Evolutionary conservation across 2,113 vertebrate species (phyloP).

Genomic region (Prunella fulvescens): DNA sequence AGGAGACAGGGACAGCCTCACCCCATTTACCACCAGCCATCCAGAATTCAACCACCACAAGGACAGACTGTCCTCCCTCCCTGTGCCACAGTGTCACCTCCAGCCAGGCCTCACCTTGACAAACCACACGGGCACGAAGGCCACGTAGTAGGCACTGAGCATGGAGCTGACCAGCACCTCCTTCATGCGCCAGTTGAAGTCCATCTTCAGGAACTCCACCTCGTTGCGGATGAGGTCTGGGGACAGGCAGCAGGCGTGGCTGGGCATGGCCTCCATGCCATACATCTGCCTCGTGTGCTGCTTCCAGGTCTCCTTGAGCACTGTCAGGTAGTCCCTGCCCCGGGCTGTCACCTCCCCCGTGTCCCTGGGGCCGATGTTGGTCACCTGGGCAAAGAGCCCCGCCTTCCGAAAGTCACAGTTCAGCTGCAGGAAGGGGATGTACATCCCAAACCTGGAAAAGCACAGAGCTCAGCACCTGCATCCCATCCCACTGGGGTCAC

Average conservation of each 20-base stretch:
- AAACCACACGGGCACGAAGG: slow-evolving; percentile 97
- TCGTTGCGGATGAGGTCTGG: slow-evolving; percentile 95
- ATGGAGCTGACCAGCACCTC: slow-evolving; percentile 98
- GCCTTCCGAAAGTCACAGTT: slow-evolving; percentile 86
- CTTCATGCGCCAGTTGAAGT: slow-evolving; percentile 99
- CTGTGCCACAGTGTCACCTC: accelerated
- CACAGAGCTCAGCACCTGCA: background rate
- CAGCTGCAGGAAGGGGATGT: slow-evolving; percentile 93
- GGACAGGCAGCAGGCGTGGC: slow-evolving; percentile 96
- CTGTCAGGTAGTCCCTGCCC: slow-evolving; percentile 87
- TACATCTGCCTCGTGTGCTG: slow-evolving; percentile 92
- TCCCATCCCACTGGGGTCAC: background rate
- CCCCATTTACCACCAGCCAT: accelerated
- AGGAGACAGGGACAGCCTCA: background rate
- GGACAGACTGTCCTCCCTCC: accelerated
- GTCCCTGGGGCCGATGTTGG: slow-evolving; percentile 86
- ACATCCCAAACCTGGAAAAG: slow-evolving; percentile 91
- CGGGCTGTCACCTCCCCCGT: slow-evolving; percentile 67
- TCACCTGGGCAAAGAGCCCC: slow-evolving; percentile 79
- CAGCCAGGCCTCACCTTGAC: slow-evolving; percentile 83
- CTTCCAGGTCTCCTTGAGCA: slow-evolving; percentile 95
- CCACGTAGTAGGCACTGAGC: slow-evolving; percentile 98
- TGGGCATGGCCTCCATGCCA: slow-evolving; percentile 89
- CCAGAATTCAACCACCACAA: accelerated
- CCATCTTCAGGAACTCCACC: slow-evolving; percentile 95